These are phyloP conservation scores for Idaea biselata DNA, from an alignment of 2,888 invertebrate species.

Conservation along the genomic window DNA sequence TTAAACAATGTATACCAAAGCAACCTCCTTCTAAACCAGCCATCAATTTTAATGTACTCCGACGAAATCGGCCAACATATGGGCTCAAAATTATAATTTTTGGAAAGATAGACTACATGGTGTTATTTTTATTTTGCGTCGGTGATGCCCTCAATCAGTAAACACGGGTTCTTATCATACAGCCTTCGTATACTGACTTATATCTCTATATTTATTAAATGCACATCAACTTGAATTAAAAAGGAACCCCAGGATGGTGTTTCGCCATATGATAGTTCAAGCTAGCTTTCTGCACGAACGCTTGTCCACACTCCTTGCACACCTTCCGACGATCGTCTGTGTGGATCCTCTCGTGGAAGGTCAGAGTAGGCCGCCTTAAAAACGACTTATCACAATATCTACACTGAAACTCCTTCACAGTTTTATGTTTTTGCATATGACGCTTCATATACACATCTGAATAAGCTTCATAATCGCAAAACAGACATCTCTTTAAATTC, in stretches of 20 bases:
- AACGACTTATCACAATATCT: slow-evolving; percentile 47
- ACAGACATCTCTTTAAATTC: background rate
- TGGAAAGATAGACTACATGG: no score
- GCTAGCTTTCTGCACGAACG: slow-evolving; percentile 46
- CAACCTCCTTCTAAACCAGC: no score
- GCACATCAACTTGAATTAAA: background rate
- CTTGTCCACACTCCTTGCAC: background rate
- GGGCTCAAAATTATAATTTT: no score
- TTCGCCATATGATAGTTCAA: slow-evolving; percentile 45
- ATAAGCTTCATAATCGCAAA: background rate
- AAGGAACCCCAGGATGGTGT: slow-evolving; percentile 29
- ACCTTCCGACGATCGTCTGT: background rate
- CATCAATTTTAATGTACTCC: no score
- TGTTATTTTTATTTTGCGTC: no score
- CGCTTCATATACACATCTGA: slow-evolving; percentile 15
- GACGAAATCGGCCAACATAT: no score
- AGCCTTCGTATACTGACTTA: no score
- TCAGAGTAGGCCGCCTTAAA: background rate
- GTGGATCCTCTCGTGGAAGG: background rate
- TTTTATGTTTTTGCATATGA: slow-evolving; percentile 35
- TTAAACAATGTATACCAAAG: no score
- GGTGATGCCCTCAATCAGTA: no score
- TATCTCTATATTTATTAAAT: no score
- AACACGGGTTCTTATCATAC: no score
- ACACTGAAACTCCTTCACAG: slow-evolving; percentile 41